Conservation (phyloP, 2,888 invertebrate genomes). For the Galerucella nymphaeae region DNA sequence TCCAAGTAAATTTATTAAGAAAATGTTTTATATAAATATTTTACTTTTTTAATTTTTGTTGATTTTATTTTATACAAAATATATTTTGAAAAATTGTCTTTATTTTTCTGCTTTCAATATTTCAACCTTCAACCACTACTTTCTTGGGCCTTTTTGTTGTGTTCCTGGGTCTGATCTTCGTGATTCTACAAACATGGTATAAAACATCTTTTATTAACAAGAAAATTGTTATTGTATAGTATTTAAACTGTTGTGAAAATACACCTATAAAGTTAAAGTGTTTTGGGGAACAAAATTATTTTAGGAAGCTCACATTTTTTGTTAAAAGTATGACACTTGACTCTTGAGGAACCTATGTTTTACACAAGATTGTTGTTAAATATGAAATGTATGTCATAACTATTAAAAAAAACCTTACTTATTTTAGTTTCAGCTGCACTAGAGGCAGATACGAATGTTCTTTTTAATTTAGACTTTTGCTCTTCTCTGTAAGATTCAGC, state of each 20-base stretch:
- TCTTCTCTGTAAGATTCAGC: conserved; percentile 76
- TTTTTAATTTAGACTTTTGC: conserved; percentile 69
- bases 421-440: conserved; percentile 70
- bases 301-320: no score
- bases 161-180: conserved; percentile 51
- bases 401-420: conserved; percentile 49
- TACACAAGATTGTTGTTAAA: no score
- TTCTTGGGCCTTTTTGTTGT: neutral
- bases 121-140: conserved; percentile 1
- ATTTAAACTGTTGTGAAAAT: no score
- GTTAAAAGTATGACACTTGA: no score
- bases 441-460: conserved; percentile 75
- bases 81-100: neutral
- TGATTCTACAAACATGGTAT: conserved; percentile 47
- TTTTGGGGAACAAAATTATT: no score
- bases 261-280: no score
- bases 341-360: no score
- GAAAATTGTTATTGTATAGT: no score
- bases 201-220: neutral
- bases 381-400: no score
- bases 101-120: neutral
- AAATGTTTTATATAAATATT: neutral
- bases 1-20: neutral
- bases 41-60: neutral
- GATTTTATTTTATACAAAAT: conserved; percentile 6